These are phyloP conservation scores for Neolamprologus longior DNA, from an alignment of 2,113 vertebrate species.

Conservation along the genomic window DNA sequence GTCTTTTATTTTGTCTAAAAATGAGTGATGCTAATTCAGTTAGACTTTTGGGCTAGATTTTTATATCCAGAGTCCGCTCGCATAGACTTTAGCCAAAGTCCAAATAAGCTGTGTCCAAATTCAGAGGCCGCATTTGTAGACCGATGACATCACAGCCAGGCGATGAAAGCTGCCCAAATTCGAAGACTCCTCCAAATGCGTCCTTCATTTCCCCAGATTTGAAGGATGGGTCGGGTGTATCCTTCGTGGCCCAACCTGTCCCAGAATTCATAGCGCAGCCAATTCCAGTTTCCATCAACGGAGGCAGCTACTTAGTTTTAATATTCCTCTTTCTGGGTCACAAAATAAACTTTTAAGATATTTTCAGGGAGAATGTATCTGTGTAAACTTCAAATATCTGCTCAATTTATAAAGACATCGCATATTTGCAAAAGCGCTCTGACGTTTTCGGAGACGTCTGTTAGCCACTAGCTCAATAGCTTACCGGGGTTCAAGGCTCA, in stretches of 20 bases:
- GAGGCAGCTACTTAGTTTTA: not conserved
- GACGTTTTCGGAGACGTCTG: accelerated
- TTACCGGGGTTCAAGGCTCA: accelerated
- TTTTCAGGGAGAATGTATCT: not conserved
- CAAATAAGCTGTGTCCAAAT: not conserved
- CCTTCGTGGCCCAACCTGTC: not conserved
- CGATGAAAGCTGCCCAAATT: not conserved
- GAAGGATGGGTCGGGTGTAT: not conserved
- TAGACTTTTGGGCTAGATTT: not conserved
- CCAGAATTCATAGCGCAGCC: not conserved
- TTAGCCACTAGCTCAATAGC: accelerated
- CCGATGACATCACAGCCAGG: not conserved
- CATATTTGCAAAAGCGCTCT: not conserved
- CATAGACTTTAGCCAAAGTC: not conserved
- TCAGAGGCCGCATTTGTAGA: not conserved
- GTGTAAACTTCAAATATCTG: not conserved
- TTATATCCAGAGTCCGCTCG: not conserved
- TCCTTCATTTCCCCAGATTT: not conserved
- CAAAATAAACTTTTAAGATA: not conserved
- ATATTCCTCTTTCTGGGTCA: not conserved
- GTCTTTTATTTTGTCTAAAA: not conserved
- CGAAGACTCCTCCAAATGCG: accelerated
- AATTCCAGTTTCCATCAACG: not conserved
- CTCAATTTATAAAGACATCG: accelerated
- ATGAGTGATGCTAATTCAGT: not conserved